Percentiles rank a stretch among this genome's conserved stretches.
These are phyloP conservation scores for Anthoptus insignis DNA, from an alignment of 2,888 invertebrate genomes.

Conservation along the genomic window DNA sequence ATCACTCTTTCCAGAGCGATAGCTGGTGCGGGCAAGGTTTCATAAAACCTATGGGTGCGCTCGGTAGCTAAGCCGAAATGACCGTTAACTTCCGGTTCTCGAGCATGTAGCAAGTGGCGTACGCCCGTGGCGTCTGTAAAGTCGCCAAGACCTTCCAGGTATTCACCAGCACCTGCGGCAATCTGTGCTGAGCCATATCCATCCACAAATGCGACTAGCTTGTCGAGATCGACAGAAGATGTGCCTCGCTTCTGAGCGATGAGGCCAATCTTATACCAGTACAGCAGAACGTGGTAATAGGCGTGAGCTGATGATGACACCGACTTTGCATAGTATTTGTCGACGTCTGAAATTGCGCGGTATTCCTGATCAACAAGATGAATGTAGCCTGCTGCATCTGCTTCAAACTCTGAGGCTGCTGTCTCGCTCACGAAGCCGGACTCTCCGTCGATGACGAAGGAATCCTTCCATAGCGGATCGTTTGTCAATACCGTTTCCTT, in stretches of 20 bases:
- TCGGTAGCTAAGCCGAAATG: too few species aligned
- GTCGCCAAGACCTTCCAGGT: not conserved
- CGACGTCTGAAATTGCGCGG: conserved; percentile 35
- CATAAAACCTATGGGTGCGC: too few species aligned
- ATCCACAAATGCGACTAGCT: not conserved
- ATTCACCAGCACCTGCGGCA: not conserved
- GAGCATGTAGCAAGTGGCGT: too few species aligned
- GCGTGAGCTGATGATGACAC: too few species aligned
- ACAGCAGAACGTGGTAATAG: too few species aligned
- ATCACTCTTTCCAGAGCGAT: too few species aligned
- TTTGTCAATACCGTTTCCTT: conserved; percentile 38
- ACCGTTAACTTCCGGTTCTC: too few species aligned
- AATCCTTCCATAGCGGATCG: conserved; percentile 42
- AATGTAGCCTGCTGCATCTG: conserved; percentile 42
- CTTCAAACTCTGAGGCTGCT: conserved; percentile 26
- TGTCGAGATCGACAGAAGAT: not conserved
- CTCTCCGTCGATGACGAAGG: conserved; percentile 42
- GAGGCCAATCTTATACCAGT: too few species aligned
- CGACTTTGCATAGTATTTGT: too few species aligned
- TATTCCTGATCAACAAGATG: conserved; percentile 43
- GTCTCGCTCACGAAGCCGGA: conserved; percentile 35
- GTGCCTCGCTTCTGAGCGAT: too few species aligned
- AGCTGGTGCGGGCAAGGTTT: too few species aligned
- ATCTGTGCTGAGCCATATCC: not conserved
- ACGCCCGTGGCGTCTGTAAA: too few species aligned